Conservation (phyloP, 2,797 vertebrate genomes). For the Leptatherina wallacei region DNA sequence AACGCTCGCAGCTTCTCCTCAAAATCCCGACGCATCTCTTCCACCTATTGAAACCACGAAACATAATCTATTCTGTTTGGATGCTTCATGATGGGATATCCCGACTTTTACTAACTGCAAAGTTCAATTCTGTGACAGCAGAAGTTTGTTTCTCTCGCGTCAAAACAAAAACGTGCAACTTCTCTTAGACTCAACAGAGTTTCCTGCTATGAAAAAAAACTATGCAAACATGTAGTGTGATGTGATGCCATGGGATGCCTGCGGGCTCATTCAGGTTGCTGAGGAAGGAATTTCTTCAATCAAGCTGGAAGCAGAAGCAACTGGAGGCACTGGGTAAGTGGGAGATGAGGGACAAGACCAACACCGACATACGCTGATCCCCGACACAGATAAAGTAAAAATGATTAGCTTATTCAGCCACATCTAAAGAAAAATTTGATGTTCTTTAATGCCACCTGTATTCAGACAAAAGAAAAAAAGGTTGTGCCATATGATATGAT, state of each 20-base stretch:
- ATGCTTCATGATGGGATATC: slow-evolving; percentile 11
- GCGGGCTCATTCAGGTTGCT: neutral
- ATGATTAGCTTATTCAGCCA: slow-evolving; percentile 19
- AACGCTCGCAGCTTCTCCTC: slow-evolving; percentile 94
- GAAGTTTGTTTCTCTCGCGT: slow-evolving; percentile 71
- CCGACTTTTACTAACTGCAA: slow-evolving; percentile 82
- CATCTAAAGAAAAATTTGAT: neutral
- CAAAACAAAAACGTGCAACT: slow-evolving; percentile 8
- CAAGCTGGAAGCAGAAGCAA: slow-evolving; percentile 11
- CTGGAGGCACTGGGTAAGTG: slow-evolving; percentile 25
- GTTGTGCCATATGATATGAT: neutral
- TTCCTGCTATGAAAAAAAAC: slow-evolving; percentile 36
- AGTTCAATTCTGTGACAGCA: slow-evolving; percentile 83
- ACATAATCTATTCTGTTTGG: slow-evolving; percentile 52
- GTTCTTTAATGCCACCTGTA: slow-evolving; percentile 20
- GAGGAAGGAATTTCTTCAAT: slow-evolving; percentile 6
- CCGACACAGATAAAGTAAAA: slow-evolving; percentile 2
- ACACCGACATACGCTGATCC: neutral
- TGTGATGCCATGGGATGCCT: slow-evolving; percentile 40
- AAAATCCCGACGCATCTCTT: slow-evolving; percentile 96
- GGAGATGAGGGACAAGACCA: slow-evolving; percentile 11
- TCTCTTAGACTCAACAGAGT: neutral
- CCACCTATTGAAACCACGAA: slow-evolving; percentile 84
- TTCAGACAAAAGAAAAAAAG: slow-evolving; percentile 31
- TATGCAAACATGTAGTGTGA: slow-evolving; percentile 47